Percentiles rank a stretch among this genome's conserved stretches.
Evolutionary conservation across 2,888 invertebrate genomes (phyloP).

Genomic region (Hydraecia micacea): DNA sequence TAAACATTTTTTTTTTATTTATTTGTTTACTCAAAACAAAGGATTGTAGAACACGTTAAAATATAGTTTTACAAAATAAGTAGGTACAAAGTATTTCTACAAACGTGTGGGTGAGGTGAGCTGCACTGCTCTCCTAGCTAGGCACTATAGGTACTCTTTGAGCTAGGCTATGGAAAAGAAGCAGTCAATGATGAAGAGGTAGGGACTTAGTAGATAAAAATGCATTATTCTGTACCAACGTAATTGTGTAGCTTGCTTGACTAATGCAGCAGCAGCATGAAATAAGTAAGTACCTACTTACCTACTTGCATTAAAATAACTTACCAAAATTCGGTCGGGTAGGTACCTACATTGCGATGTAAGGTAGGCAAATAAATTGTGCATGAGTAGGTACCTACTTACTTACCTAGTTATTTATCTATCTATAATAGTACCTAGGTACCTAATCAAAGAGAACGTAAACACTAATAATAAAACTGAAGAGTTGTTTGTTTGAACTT

Average conservation of each 20-base stretch:
- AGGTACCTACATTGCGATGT: too few species aligned
- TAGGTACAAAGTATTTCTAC: too few species aligned
- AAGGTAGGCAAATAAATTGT: not conserved
- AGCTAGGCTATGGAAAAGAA: too few species aligned
- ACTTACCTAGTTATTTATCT: not conserved
- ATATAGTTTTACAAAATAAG: too few species aligned
- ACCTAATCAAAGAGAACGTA: too few species aligned
- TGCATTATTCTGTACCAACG: not conserved
- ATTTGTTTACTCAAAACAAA: too few species aligned
- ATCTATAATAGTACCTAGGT: too few species aligned
- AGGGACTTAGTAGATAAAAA: not conserved
- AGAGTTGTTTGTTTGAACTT: not conserved
- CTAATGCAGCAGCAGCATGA: not conserved
- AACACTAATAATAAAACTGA: not conserved
- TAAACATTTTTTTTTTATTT: not conserved
- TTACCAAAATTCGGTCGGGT: not conserved
- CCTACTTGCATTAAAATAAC: not conserved
- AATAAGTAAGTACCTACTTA: not conserved
- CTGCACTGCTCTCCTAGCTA: too few species aligned
- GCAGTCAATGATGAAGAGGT: too few species aligned
- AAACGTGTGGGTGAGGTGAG: too few species aligned
- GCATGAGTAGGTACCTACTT: not conserved
- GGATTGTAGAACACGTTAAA: too few species aligned
- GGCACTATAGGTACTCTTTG: too few species aligned
- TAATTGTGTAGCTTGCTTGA: not conserved